Evolutionary conservation across 64 coral and sea anemone species (phyloP).

Genomic region (Stichodactyla helianthus): DNA sequence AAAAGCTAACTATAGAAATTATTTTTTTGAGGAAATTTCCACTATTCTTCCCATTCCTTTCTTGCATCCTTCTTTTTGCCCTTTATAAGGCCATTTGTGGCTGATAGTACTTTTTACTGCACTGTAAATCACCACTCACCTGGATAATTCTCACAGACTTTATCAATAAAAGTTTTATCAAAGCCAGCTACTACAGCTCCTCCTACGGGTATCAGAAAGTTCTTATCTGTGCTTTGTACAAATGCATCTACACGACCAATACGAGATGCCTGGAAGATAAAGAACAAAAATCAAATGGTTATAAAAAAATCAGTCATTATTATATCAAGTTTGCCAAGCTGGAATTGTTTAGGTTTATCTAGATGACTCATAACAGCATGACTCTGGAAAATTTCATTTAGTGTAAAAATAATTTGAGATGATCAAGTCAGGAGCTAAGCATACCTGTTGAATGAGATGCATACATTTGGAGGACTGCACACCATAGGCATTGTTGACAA

Average conservation of each 20-base stretch:
- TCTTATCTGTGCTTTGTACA: slow-evolving; percentile 94
- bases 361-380: too few relatives aligned
- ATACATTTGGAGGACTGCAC: slow-evolving; percentile 91
- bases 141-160: slow-evolving; percentile 88
- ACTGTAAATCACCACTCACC: slow-evolving; percentile 12
- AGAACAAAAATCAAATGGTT: neutral
- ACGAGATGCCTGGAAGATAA: slow-evolving; percentile 62
- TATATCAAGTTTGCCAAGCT: too few relatives aligned
- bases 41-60: neutral
- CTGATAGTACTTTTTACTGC: neutral
- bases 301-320: too few relatives aligned
- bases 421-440: too few relatives aligned
- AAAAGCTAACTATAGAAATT: neutral
- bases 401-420: too few relatives aligned
- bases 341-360: too few relatives aligned
- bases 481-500: slow-evolving; percentile 98
- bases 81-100: neutral
- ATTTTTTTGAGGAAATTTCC: neutral
- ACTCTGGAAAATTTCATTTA: too few relatives aligned
- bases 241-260: slow-evolving; percentile 97
- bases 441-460: slow-evolving; percentile 96
- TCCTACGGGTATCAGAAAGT: slow-evolving; percentile 95
- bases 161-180: slow-evolving; percentile 80
- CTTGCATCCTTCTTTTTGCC: neutral
- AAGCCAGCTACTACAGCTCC: slow-evolving; percentile 91